A percentile compares a stretch with the other conserved stretches of the same genome.
Conservation (phyloP, 2,888 invertebrate genomes). For the Cephus pulcher region DNA sequence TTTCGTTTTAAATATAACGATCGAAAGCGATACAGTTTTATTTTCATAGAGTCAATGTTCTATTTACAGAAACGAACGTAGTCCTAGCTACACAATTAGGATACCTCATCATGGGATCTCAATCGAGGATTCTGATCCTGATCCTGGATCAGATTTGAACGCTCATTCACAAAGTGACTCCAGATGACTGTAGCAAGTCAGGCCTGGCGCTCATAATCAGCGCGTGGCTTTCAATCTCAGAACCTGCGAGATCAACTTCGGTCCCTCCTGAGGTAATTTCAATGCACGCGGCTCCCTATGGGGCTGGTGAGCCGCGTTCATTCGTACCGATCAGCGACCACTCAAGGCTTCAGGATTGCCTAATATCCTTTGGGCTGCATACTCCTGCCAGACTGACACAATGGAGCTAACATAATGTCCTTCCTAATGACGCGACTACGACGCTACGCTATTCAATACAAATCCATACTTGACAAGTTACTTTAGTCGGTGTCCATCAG, state of each 20-base stretch:
- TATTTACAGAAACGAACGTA: conserved; percentile 55
- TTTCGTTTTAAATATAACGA: conserved; percentile 1
- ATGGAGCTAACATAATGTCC: background rate
- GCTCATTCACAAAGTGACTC: conserved; percentile 60
- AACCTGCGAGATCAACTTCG: conserved; percentile 34
- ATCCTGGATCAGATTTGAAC: conserved; percentile 55
- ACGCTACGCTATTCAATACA: conserved; percentile 6
- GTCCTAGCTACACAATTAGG: conserved; percentile 56
- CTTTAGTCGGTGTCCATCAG: conserved; percentile 33
- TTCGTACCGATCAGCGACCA: background rate
- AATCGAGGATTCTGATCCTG: conserved; percentile 62
- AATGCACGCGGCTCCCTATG: conserved; percentile 18
- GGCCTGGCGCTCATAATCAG: conserved; percentile 43
- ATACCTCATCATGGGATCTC: conserved; percentile 57
- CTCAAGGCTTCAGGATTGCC: background rate
- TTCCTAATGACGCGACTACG: background rate
- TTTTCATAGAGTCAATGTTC: conserved; percentile 16
- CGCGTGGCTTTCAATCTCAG: conserved; percentile 49
- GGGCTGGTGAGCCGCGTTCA: conserved; percentile 21
- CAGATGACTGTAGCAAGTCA: conserved; percentile 60
- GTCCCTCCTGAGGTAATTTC: conserved; percentile 15
- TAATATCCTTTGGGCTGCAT: background rate
- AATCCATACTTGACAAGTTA: conserved; percentile 28
- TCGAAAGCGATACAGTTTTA: conserved; percentile 4
- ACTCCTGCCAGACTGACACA: background rate